Base-by-base conservation (phyloP, 1,140 invertebrate species). In the Halesus radiatus region DNA sequence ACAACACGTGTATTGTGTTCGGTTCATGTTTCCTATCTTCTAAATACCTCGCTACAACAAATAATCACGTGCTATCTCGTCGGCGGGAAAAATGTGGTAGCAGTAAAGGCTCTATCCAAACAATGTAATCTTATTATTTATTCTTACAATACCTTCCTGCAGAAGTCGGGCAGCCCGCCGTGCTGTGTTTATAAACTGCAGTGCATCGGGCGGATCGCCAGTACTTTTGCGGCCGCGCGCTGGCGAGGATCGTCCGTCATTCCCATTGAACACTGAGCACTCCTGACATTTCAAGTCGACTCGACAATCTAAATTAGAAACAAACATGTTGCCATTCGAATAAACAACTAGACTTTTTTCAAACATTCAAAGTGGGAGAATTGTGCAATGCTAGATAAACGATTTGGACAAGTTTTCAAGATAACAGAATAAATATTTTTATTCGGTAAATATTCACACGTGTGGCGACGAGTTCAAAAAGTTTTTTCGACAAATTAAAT, bases 101-200 rank as follows among this genome's bases (percentile, higher is more conserved):
- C 72, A 58, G 16, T 18, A n/a, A 29, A 75, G 54, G 72, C 54
- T 72, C 45, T 72, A 53, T 72, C 45, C 68, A 72, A 72, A 75
- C 53, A 75, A 32, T 58, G 53, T 75, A 56, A 75, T 75, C 72
- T 73, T 52, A 37, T 54, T 75, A 32, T 58, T 54, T 75, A 32
- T 58, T 56, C 16, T 56, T 74, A 45, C 37, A 45, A 45, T 45
- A 75, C 72, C 72, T 75, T 58, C 72, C 45, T 73, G 54, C 18
- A 18, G 56, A 58, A 56, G 54, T 8, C 18, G 23, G 45, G 52
- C 4, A 66, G 29, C 53, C 37, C 50, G 5, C 32, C 72, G 58
- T 58, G 76, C 66, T 66, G 1, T 52, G 77, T 72, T 78, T 79
- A 79, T 79, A 79, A 79, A 58, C 20, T 56, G 77, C 37, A 66